A percentile compares a stretch with the other conserved stretches of the same genome.
Conservation (phyloP, 2,888 invertebrate species). For the Apoderus coryli region DNA sequence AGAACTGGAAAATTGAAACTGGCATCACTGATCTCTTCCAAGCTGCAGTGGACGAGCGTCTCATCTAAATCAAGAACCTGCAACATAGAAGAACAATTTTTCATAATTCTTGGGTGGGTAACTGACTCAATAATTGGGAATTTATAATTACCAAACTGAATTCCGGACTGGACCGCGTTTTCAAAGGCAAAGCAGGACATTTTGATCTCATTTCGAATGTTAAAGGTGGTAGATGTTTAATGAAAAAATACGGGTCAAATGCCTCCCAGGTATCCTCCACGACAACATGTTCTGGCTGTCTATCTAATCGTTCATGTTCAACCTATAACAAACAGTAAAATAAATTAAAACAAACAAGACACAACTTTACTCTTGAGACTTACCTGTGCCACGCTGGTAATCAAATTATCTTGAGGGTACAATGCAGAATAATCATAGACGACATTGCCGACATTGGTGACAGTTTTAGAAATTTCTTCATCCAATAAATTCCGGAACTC, state of each 20-base stretch:
- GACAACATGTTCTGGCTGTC: slow-evolving; percentile 30
- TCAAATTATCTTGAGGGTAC: slow-evolving; percentile 26
- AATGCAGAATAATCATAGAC: slow-evolving; percentile 30
- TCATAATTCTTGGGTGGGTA: background rate
- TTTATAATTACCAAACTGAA: slow-evolving; percentile 67
- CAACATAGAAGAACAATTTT: slow-evolving; percentile 11
- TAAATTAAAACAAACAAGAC: no score
- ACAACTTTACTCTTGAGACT: no score
- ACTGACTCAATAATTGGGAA: no score
- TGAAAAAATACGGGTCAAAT: slow-evolving; percentile 82
- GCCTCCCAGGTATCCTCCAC: slow-evolving; percentile 54
- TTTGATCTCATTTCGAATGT: slow-evolving; percentile 60
- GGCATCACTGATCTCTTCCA: slow-evolving; percentile 82
- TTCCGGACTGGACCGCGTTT: slow-evolving; percentile 84
- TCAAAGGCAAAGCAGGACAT: slow-evolving; percentile 75
- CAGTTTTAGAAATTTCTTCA: slow-evolving; percentile 35
- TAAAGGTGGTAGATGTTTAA: slow-evolving; percentile 76
- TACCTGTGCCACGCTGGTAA: slow-evolving; percentile 25
- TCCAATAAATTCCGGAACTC: slow-evolving; percentile 38
- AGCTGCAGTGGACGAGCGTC: slow-evolving; percentile 88
- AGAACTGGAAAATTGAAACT: slow-evolving; percentile 87
- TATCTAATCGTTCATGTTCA: slow-evolving; percentile 28
- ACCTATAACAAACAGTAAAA: no score
- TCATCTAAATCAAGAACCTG: slow-evolving; percentile 63
- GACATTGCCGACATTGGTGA: slow-evolving; percentile 21